Percentiles rank a stretch among this genome's conserved stretches.
These are phyloP conservation scores for Corapipo altera DNA, from an alignment of 2,113 vertebrate genomes.

Conservation along the genomic window DNA sequence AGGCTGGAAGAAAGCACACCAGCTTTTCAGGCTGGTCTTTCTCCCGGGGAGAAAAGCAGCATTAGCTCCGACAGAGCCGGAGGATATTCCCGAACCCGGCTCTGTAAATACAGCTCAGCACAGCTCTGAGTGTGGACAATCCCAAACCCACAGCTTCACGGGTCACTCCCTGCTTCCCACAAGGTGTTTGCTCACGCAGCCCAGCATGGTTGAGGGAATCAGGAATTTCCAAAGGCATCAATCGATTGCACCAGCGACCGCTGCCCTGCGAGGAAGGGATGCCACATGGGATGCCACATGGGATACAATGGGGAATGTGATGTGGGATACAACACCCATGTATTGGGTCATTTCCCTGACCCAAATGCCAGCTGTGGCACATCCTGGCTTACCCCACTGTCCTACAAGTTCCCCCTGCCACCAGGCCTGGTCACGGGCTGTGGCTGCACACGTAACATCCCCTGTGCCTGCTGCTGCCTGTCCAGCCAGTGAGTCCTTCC, in stretches of 20 bases:
- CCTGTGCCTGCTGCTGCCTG: not conserved
- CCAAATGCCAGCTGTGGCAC: not conserved
- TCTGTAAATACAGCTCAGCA: not conserved
- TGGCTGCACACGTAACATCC: accelerated
- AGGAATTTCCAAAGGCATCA: not conserved
- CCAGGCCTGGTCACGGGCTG: not conserved
- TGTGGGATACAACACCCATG: accelerated
- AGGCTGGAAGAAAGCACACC: not conserved
- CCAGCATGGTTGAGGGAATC: accelerated
- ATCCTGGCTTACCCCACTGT: not conserved
- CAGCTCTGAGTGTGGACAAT: not conserved
- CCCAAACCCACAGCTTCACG: accelerated
- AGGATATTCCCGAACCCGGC: not conserved
- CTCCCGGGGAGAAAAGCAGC: not conserved
- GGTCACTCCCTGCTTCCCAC: not conserved
- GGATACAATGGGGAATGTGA: accelerated
- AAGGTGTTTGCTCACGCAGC: not conserved
- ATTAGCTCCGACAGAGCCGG: not conserved
- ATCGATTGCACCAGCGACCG: accelerated
- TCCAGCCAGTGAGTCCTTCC: accelerated
- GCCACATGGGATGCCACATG: not conserved
- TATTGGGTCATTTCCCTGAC: not conserved
- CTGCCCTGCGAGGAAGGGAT: not conserved
- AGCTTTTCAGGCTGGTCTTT: not conserved
- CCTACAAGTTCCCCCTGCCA: not conserved